These are phyloP conservation scores for Bimastos eiseni DNA, from an alignment of 2,888 invertebrate species.

Conservation along the genomic window DNA sequence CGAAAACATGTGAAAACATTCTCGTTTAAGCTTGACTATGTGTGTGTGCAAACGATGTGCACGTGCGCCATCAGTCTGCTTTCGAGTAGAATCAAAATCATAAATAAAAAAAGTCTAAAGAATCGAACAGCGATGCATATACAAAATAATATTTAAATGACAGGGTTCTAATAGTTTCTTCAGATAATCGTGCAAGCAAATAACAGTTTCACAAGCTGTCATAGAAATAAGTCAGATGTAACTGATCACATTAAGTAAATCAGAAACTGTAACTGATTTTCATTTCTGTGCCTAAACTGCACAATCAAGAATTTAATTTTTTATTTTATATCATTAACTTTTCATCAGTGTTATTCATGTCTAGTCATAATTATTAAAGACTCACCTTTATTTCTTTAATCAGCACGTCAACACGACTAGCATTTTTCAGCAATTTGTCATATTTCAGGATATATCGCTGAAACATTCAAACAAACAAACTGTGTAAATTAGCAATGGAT, in stretches of 20 bases:
- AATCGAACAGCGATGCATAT: no score
- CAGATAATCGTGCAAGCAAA: no score
- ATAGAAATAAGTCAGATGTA: neutral
- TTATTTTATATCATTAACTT: neutral
- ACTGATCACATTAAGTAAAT: neutral
- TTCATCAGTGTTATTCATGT: neutral
- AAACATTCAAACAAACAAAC: neutral
- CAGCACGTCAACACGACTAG: constrained; percentile 73
- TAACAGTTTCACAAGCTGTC: no score
- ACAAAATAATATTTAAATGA: no score
- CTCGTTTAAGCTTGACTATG: no score
- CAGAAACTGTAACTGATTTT: neutral
- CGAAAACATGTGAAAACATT: no score
- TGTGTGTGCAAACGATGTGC: no score
- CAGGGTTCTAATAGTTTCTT: no score
- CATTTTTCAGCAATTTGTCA: constrained; percentile 72
- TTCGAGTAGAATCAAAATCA: no score
- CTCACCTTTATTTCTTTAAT: constrained; percentile 76
- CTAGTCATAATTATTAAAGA: neutral
- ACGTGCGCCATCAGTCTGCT: no score
- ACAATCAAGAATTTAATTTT: neutral
- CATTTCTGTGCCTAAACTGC: neutral
- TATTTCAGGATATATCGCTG: constrained; percentile 79
- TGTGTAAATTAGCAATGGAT: neutral
- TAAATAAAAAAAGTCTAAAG: no score